phyloP scores from a whole-genome alignment of 2,888 invertebrate species.

The Lasioglossum villosulum region DNA sequence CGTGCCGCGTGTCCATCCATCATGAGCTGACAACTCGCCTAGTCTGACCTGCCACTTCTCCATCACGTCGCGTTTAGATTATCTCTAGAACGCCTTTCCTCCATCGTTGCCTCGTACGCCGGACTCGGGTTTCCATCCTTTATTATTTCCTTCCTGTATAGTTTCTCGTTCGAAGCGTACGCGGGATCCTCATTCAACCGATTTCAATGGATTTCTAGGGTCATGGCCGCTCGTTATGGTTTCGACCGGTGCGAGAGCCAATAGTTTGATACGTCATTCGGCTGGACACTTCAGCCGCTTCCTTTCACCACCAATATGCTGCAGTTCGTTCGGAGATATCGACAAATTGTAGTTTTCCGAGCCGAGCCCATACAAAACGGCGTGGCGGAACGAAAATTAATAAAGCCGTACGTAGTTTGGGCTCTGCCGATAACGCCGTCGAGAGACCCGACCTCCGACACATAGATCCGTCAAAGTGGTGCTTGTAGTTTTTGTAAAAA shows the following conservation, averaged over 20 bases:
- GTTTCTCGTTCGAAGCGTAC: slow-evolving; percentile 29
- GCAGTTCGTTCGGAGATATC: background rate
- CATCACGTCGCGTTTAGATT: slow-evolving; percentile 77
- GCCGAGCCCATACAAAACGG: background rate
- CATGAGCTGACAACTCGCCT: slow-evolving; percentile 74
- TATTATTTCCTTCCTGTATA: slow-evolving; percentile 36
- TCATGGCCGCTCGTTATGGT: background rate
- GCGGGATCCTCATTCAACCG: slow-evolving; percentile 3
- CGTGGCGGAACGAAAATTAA: background rate
- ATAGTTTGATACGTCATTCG: background rate
- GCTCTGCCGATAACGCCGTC: background rate
- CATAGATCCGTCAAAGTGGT: background rate
- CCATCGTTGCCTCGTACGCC: slow-evolving; percentile 32
- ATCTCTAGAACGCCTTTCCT: slow-evolving; percentile 68
- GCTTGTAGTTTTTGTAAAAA: slow-evolving; percentile 3
- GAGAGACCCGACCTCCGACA: background rate
- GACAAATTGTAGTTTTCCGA: background rate
- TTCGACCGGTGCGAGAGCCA: background rate
- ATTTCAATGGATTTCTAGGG: background rate
- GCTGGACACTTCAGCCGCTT: background rate
- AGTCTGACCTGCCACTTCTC: slow-evolving; percentile 74
- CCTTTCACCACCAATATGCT: background rate
- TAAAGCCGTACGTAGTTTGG: background rate
- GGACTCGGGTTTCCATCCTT: slow-evolving; percentile 32
- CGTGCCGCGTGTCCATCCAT: slow-evolving; percentile 76